Conservation (phyloP, 2,113 vertebrate species). For the Mola mola region DNA sequence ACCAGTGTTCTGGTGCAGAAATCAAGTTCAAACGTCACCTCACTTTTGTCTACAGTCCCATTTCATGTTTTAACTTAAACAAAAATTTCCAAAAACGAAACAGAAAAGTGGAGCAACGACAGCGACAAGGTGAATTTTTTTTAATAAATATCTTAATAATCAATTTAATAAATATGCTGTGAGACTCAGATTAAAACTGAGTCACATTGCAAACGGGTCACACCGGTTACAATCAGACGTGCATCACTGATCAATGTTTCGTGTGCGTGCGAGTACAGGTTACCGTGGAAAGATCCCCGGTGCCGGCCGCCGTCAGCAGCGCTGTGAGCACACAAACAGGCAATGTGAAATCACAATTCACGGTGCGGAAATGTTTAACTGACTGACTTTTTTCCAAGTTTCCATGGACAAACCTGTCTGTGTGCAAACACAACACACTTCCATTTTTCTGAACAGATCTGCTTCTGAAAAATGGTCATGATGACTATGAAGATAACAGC, state of each 20-base stretch:
- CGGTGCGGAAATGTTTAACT: background rate
- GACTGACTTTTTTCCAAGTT: background rate
- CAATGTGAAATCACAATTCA: background rate
- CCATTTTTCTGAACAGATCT: constrained; percentile 2
- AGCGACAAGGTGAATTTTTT: too few relatives aligned
- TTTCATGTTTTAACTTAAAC: too few relatives aligned
- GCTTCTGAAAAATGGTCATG: background rate
- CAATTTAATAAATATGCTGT: background rate
- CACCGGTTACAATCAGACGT: background rate
- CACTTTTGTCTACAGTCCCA: too few relatives aligned
- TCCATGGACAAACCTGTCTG: background rate
- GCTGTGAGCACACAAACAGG: constrained; percentile 58
- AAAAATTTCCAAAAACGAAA: too few relatives aligned
- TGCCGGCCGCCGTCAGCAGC: constrained; percentile 72
- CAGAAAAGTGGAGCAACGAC: too few relatives aligned
- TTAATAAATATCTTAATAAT: too few relatives aligned
- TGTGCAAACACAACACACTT: background rate
- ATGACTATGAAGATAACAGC: background rate
- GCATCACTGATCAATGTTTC: background rate
- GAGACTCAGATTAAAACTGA: background rate
- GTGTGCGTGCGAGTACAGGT: background rate
- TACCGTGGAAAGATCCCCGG: constrained; percentile 75
- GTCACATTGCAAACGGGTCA: background rate
- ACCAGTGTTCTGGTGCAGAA: too few relatives aligned
- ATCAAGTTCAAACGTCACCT: too few relatives aligned